A percentile compares a stretch with the other conserved stretches of the same genome.
Conservation (phyloP, 2,113 vertebrate species). For the Felis catus region DNA sequence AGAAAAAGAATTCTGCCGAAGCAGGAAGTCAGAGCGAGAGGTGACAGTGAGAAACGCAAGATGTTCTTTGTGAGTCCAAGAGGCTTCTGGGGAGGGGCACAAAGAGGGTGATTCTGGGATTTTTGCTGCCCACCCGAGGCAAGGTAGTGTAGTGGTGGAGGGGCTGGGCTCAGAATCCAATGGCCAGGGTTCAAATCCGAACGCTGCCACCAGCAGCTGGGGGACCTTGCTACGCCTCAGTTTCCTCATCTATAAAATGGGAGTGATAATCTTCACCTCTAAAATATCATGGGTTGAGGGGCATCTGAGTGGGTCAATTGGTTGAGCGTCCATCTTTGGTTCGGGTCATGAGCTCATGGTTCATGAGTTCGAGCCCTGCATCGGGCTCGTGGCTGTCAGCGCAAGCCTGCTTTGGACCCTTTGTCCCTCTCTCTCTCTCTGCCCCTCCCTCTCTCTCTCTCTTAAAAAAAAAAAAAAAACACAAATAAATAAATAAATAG, state of each 20-base stretch:
- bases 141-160: background rate
- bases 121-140: background rate
- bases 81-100: background rate
- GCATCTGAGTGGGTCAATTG: too few species aligned
- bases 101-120: background rate
- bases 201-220: too few species aligned
- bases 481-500: too few species aligned
- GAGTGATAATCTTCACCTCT: background rate
- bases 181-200: background rate
- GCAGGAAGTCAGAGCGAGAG: constrained; percentile 18
- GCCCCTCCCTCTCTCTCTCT: too few species aligned
- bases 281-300: too few species aligned
- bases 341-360: too few species aligned
- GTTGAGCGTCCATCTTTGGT: too few species aligned
- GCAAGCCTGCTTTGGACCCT: too few species aligned
- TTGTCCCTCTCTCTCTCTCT: too few species aligned
- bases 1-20: background rate
- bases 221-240: background rate
- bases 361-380: too few species aligned
- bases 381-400: too few species aligned
- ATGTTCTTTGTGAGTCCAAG: background rate
- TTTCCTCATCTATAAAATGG: background rate
- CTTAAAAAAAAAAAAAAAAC: too few species aligned
- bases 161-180: background rate
- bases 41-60: background rate